Conservation (phyloP, 92 coral and sea anemone species). For the Palythoa heliodiscus region DNA sequence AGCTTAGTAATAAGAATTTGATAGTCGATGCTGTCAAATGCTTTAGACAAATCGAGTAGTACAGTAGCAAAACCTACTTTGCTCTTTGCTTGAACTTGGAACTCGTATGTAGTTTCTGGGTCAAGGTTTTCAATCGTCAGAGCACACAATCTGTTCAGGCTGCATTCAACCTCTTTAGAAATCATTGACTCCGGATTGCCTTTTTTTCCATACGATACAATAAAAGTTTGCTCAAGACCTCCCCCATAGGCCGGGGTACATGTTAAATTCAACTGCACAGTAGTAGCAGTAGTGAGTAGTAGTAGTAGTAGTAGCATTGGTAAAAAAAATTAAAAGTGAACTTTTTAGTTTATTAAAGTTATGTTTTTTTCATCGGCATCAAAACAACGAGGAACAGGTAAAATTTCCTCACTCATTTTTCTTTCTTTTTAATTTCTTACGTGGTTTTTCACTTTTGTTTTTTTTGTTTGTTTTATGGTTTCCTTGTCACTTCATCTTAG, state of each 20-base stretch:
- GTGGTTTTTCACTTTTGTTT: no score
- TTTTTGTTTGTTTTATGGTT: background rate
- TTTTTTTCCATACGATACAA: slow-evolving; percentile 50
- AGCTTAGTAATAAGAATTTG: no score
- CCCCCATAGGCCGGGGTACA: slow-evolving; percentile 86
- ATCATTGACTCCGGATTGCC: slow-evolving; percentile 33
- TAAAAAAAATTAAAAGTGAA: no score
- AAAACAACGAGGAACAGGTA: slow-evolving; percentile 6
- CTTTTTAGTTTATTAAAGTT: no score
- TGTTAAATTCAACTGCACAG: slow-evolving; percentile 59
- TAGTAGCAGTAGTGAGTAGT: background rate
- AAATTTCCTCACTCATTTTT: background rate
- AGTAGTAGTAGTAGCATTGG: background rate
- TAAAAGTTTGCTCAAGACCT: slow-evolving; percentile 65
- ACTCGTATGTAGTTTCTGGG: slow-evolving; percentile 71
- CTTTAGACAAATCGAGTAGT: no score
- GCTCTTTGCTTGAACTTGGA: slow-evolving; percentile 63
- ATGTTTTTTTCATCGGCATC: background rate
- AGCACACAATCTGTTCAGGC: slow-evolving; percentile 30
- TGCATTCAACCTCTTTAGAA: slow-evolving; percentile 37
- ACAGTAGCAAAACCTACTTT: slow-evolving; percentile 47
- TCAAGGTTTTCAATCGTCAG: slow-evolving; percentile 59
- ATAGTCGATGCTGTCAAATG: no score
- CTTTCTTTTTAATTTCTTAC: background rate
- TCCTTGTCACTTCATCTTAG: background rate